A percentile compares a stretch with the other conserved stretches of the same genome.
Conservation (phyloP, 2,888 invertebrate species). For the Hemaris fuciformis region DNA sequence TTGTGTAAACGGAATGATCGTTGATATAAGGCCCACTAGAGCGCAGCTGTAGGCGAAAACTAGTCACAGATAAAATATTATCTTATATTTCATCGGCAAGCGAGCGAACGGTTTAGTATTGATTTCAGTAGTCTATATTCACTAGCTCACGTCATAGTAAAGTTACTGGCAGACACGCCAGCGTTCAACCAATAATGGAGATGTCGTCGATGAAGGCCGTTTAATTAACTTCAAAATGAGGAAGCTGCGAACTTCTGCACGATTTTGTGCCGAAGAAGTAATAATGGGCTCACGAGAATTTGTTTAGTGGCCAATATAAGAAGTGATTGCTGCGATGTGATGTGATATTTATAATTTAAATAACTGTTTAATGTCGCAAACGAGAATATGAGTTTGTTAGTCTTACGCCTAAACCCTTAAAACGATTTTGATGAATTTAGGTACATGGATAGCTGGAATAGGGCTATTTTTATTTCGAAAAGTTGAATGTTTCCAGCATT, state of each 20-base stretch:
- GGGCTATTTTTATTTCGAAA: too few species aligned
- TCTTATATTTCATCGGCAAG: conserved; percentile 1
- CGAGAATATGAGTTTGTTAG: too few species aligned
- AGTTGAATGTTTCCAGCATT: too few species aligned
- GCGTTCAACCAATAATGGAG: conserved; percentile 58
- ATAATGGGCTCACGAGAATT: conserved; percentile 50
- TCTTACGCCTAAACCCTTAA: too few species aligned
- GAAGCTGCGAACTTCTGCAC: conserved; percentile 39
- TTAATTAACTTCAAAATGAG: conserved; percentile 73
- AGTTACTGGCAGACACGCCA: conserved; percentile 25
- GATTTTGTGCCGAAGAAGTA: conserved; percentile 54
- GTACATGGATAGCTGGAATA: too few species aligned
- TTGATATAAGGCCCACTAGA: not conserved
- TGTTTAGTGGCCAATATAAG: not conserved
- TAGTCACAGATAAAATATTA: conserved; percentile 4
- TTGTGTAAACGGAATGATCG: not conserved
- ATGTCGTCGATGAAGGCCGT: conserved; percentile 58
- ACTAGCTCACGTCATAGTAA: conserved; percentile 5
- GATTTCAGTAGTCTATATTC: conserved; percentile 17
- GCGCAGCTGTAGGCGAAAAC: not conserved
- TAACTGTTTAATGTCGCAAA: too few species aligned
- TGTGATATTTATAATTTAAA: too few species aligned
- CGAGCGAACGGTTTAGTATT: not conserved
- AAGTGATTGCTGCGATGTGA: not conserved
- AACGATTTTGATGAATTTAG: too few species aligned